Conservation (phyloP, 2,888 invertebrate genomes). For the Anorthoa munda region DNA sequence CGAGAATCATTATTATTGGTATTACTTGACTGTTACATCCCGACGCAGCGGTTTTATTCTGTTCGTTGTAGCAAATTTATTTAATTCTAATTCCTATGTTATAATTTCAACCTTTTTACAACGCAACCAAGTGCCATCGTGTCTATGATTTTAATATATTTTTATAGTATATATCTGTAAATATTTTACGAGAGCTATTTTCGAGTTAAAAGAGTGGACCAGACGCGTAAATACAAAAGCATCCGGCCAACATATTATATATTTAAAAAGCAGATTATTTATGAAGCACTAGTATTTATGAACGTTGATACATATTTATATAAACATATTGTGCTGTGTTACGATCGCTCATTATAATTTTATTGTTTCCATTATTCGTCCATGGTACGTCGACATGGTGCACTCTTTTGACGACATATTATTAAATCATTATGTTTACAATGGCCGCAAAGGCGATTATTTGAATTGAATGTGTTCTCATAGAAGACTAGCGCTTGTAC, state of each 20-base stretch:
- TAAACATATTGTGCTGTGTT: constrained; percentile 66
- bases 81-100: constrained; percentile 73
- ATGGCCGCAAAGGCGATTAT: constrained; percentile 65
- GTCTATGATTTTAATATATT: constrained; percentile 87
- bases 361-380: constrained; percentile 80
- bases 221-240: constrained; percentile 73
- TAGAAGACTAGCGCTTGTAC: constrained; percentile 76
- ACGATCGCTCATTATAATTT: constrained; percentile 69
- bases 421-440: constrained; percentile 58
- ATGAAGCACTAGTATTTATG: constrained; percentile 69
- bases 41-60: constrained; percentile 58
- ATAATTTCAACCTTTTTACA: constrained; percentile 78
- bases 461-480: constrained; percentile 75
- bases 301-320: constrained; percentile 75
- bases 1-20: constrained; percentile 60
- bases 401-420: constrained; percentile 78
- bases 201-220: constrained; percentile 83
- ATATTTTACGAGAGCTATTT: constrained; percentile 81
- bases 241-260: constrained; percentile 83
- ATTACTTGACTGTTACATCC: constrained; percentile 59
- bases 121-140: constrained; percentile 90
- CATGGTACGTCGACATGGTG: constrained; percentile 72
- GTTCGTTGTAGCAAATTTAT: constrained; percentile 66
- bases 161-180: constrained; percentile 85
- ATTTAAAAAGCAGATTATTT: constrained; percentile 60